Evolutionary conservation across 2,888 invertebrate genomes (phyloP), one percentile per base, ranked within the genome.

Genomic region (Morpho deidamia): DNA sequence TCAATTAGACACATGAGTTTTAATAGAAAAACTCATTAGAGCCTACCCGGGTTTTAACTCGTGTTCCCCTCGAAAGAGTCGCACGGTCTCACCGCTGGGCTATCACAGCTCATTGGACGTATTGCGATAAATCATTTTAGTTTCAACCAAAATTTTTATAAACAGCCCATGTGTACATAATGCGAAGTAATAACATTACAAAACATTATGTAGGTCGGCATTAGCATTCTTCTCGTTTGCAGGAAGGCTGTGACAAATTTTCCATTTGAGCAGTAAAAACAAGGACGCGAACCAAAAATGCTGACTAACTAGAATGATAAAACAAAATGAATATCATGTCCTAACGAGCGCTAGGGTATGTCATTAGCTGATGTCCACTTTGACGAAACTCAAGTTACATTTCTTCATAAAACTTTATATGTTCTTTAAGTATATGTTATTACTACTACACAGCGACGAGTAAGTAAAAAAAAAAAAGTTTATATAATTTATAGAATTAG

Each of bases 271-370:
- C 41, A 44, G 51, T 43, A 58, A 74, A 76, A 77, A 71, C 66
- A 66, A 32, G 58, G 65, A 62, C 61, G 69, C 64, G 68, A 71
- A 68, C 69, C 72, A 66, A 65, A 71, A 71, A 73, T 70, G 81
- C 81, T 81, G 81, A 81, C 75, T 78, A 74, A 81, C 80, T 76
- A 74, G 67, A 69, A 78, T 81, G 78, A 81, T 80, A 78, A 82
- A 82, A 80, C 78, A 79, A 83, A 83, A 79, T 74, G 81, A 76
- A 71, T 65, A 76, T 65, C 67, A 70, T 62, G 63, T 70, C 76
- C 66, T 83, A 81, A 83, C 81, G 83, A 83, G 74, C 78, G 74
- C 68, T 81, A 71, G 64, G 82, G 82, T 83, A 82, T 72, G 76
- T 78, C 83, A 78, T 83, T 84, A 83, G 78, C 74, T 73, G 75